Conservation (phyloP, 2,888 invertebrate genomes). For the Zygogramma bicolorata region DNA sequence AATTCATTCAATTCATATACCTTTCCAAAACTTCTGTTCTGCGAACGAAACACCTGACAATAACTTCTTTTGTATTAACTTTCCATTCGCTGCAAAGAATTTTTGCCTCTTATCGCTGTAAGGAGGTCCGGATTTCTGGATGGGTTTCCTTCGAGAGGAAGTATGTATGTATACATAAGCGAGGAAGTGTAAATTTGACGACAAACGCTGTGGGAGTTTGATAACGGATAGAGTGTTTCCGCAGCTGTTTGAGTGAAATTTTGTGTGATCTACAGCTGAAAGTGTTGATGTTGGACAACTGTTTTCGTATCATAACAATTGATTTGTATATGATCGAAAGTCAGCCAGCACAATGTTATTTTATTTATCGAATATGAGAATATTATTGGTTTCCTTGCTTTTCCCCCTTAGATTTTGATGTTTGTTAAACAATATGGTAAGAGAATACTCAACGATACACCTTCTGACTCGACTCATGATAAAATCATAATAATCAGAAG, state of each 20-base stretch:
- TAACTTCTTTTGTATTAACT: no score
- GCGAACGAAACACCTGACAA: no score
- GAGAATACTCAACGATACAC: no score
- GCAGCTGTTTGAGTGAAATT: neutral
- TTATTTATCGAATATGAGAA: no score
- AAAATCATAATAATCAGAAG: no score
- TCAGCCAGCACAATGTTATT: no score
- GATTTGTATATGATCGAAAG: neutral
- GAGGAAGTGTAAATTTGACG: conserved; percentile 21
- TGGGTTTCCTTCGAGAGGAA: neutral
- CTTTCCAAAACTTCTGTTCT: no score
- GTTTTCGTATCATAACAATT: neutral
- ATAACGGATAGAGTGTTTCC: neutral
- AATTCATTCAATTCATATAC: no score
- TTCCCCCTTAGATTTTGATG: no score
- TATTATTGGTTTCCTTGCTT: no score
- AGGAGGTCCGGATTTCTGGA: conserved; percentile 12
- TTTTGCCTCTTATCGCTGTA: neutral
- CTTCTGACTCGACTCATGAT: no score
- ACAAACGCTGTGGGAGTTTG: neutral
- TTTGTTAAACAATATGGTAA: no score
- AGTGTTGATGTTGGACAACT: neutral
- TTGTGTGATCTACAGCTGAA: neutral
- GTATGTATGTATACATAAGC: conserved; percentile 25
- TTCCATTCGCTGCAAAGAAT: neutral